These are phyloP conservation scores for Rhorus exstirpatorius DNA, from an alignment of 2,888 invertebrate genomes.

Conservation along the genomic window DNA sequence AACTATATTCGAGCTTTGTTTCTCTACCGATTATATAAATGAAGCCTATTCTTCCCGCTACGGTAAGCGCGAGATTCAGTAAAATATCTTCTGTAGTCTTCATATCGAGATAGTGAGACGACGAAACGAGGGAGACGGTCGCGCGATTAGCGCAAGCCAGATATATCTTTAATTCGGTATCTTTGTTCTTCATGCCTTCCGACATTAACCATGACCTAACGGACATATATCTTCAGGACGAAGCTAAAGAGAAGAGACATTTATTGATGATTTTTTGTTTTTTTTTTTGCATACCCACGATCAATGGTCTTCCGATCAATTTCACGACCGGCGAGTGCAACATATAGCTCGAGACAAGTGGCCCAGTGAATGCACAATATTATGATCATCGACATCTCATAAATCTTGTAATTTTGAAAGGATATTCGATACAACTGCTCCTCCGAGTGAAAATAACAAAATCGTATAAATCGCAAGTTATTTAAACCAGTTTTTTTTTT, in stretches of 20 bases:
- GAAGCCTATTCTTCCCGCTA: constrained; percentile 79
- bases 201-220: constrained; percentile 81
- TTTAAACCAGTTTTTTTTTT: constrained; percentile 5
- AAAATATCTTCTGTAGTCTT: constrained; percentile 80
- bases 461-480: constrained; percentile 14
- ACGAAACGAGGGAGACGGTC: constrained; percentile 76
- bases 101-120: constrained; percentile 78
- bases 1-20: background rate
- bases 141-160: constrained; percentile 80
- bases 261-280: background rate
- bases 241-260: constrained; percentile 29
- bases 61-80: constrained; percentile 77
- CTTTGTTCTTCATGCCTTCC: constrained; percentile 72
- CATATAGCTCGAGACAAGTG: constrained; percentile 81
- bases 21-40: constrained; percentile 79
- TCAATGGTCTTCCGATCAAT: constrained; percentile 65
- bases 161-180: constrained; percentile 75
- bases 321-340: constrained; percentile 74
- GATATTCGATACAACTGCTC: constrained; percentile 77
- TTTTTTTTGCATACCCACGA: constrained; percentile 70
- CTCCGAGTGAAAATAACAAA: background rate
- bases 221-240: background rate
- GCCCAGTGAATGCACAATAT: constrained; percentile 80
- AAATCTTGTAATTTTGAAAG: constrained; percentile 76
- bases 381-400: constrained; percentile 75